phyloP scores from a whole-genome alignment of 2,113 vertebrate species.

The Girardinichthys multiradiatus region DNA sequence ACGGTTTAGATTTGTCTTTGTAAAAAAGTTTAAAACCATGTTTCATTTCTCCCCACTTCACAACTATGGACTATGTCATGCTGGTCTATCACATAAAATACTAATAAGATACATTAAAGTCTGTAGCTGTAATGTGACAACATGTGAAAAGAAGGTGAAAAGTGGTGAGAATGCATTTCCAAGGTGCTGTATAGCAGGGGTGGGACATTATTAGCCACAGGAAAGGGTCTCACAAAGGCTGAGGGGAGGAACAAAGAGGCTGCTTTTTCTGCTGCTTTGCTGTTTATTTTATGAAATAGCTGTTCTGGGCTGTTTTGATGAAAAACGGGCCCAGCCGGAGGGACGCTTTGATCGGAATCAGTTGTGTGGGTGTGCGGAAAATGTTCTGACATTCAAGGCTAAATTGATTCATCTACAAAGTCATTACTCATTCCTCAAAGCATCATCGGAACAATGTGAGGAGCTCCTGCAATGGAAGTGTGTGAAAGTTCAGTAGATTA shows the following conservation, averaged over 20 bases:
- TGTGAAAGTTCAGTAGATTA: background rate
- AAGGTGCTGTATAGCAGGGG: background rate
- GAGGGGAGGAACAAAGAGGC: background rate
- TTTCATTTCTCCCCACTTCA: too few species aligned
- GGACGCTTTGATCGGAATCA: slow-evolving; percentile 5
- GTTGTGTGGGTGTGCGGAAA: slow-evolving; percentile 8
- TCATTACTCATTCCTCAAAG: slow-evolving; percentile 36
- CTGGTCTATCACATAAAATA: too few species aligned
- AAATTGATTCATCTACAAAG: slow-evolving; percentile 7
- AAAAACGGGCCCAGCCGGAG: background rate
- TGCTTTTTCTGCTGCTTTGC: slow-evolving; percentile 11
- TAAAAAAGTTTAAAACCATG: too few species aligned
- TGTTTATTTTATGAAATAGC: slow-evolving; percentile 8
- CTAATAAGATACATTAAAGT: too few species aligned
- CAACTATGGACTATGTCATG: too few species aligned
- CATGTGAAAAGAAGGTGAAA: too few species aligned
- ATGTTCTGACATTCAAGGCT: slow-evolving; percentile 1
- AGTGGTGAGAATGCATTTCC: too few species aligned
- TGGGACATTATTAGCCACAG: background rate
- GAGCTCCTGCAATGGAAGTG: slow-evolving; percentile 12
- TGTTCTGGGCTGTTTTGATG: background rate
- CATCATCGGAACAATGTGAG: background rate
- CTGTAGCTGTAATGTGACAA: too few species aligned
- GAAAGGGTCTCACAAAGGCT: slow-evolving; percentile 1
- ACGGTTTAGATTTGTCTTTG: too few species aligned